Conservation (phyloP, 2,888 invertebrate species). For the Athrips mouffetella region DNA sequence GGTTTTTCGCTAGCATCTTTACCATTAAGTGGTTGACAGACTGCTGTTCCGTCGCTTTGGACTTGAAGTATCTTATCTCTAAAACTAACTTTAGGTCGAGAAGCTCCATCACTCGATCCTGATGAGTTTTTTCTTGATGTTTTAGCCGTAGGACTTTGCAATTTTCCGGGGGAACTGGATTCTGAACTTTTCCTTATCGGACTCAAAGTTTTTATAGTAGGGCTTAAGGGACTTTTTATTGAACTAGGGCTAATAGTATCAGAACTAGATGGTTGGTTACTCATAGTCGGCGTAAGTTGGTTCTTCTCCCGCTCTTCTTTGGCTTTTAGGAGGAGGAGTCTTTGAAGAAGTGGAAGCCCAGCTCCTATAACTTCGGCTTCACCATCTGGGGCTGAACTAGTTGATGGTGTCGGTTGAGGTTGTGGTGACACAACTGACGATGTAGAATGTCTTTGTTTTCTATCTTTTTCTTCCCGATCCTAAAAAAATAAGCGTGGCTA, state of each 20-base stretch:
- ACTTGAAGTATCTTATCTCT: conserved; percentile 80
- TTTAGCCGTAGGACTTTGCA: conserved; percentile 68
- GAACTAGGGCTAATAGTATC: conserved; percentile 74
- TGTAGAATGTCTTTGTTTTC: conserved; percentile 63
- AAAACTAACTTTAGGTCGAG: conserved; percentile 79
- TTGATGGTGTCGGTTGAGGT: conserved; percentile 79
- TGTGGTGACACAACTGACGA: conserved; percentile 61
- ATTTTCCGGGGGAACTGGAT: conserved; percentile 70
- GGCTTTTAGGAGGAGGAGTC: conserved; percentile 85
- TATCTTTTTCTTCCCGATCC: conserved; percentile 75
- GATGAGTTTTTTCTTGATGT: conserved; percentile 71
- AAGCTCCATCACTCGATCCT: conserved; percentile 63
- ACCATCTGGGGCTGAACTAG: conserved; percentile 75
- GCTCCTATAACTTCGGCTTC: conserved; percentile 83
- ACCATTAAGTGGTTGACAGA: conserved; percentile 57
- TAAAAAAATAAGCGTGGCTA: conserved; percentile 25
- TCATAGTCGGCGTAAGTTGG: conserved; percentile 60
- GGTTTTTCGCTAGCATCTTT: conserved; percentile 66
- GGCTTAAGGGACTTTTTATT: conserved; percentile 72
- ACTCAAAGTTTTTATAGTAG: conserved; percentile 69
- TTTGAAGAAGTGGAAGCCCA: conserved; percentile 85
- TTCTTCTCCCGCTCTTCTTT: conserved; percentile 82
- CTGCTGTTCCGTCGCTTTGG: conserved; percentile 72
- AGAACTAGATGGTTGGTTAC: conserved; percentile 72
- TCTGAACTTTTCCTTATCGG: conserved; percentile 72